phyloP scores from a whole-genome alignment of 2,797 vertebrate genomes.

The Chaetodon trifasciatus region DNA sequence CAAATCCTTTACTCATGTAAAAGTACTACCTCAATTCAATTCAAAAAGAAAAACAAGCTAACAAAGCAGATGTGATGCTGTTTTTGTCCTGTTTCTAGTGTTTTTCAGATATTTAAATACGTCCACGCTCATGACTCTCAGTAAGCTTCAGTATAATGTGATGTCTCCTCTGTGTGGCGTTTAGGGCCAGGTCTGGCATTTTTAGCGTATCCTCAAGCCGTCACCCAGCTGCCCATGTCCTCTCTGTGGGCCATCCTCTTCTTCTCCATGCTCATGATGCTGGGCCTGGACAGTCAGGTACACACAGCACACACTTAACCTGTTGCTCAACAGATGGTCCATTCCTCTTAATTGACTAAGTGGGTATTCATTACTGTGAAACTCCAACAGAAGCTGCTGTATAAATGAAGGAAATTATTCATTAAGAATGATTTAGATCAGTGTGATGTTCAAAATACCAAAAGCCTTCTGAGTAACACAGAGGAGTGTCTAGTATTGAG shows the following conservation, averaged over 20 bases:
- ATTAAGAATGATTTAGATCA: neutral
- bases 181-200: slow-evolving; percentile 93
- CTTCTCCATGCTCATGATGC: slow-evolving; percentile 96
- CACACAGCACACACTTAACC: neutral
- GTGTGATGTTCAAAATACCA: neutral
- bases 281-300: slow-evolving; percentile 93
- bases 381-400: neutral
- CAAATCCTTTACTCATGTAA: too few relatives aligned
- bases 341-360: neutral
- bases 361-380: neutral
- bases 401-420: neutral
- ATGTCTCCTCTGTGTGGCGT: slow-evolving; percentile 33
- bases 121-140: neutral
- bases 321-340: neutral
- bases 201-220: slow-evolving; percentile 93
- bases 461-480: neutral
- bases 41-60: neutral
- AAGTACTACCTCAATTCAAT: too few relatives aligned
- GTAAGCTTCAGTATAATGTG: neutral
- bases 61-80: neutral
- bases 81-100: neutral
- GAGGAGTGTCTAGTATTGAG: too few relatives aligned
- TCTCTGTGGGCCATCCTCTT: slow-evolving; percentile 94
- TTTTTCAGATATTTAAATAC: neutral
- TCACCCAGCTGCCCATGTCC: slow-evolving; percentile 93